Evolutionary conservation across 2,113 vertebrate genomes (phyloP).

Genomic region (Nipponia nippon): DNA sequence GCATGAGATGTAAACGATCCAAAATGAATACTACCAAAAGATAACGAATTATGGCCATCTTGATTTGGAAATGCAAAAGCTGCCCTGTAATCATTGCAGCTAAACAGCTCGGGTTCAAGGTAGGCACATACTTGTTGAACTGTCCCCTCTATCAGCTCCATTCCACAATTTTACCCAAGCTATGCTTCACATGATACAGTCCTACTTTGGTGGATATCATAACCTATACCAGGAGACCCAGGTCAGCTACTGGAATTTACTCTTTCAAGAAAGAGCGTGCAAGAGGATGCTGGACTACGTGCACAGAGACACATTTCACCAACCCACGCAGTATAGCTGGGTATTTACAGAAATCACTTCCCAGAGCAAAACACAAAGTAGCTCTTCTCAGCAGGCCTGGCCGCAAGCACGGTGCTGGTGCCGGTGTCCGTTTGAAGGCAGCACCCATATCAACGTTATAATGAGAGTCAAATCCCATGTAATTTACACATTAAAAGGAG

Average conservation of each 20-base stretch:
- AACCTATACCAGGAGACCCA: not conserved
- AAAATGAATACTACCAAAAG: not conserved
- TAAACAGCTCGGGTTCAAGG: not conserved
- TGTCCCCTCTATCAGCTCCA: not conserved
- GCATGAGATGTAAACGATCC: accelerated
- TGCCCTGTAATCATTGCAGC: not conserved
- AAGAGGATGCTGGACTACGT: no score
- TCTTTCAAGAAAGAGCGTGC: not conserved
- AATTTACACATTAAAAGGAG: slow-evolving; percentile 82
- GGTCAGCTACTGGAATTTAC: not conserved
- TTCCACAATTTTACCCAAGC: not conserved
- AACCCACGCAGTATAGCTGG: accelerated
- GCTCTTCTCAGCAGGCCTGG: not conserved
- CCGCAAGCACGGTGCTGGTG: accelerated
- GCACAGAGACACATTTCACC: not conserved
- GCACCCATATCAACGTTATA: slow-evolving; percentile 76
- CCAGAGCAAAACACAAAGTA: not conserved
- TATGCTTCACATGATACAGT: accelerated
- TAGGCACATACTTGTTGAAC: not conserved
- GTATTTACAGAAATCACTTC: not conserved
- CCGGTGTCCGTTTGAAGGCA: slow-evolving; percentile 62
- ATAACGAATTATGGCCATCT: not conserved
- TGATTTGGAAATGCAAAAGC: not conserved
- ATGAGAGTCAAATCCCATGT: slow-evolving; percentile 81
- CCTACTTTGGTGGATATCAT: no score